A percentile compares a stretch with the other conserved stretches of the same genome.
Conservation (phyloP, 2,888 invertebrate species). For the Lasius platythorax region DNA sequence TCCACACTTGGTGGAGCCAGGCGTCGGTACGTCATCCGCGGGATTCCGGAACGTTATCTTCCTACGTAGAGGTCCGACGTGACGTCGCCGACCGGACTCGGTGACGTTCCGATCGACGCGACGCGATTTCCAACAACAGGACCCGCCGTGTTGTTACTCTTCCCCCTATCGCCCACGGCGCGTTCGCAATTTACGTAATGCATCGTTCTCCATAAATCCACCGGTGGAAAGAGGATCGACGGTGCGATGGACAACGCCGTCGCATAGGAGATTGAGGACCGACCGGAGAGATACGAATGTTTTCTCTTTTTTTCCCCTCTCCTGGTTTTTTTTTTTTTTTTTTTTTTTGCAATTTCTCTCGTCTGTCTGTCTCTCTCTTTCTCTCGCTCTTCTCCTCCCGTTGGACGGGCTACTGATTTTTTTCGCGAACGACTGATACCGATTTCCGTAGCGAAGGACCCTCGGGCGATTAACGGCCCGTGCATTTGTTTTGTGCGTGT, state of each 20-base stretch:
- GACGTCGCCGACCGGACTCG: slow-evolving; percentile 14
- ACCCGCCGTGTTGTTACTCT: slow-evolving; percentile 38
- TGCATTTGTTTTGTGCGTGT: slow-evolving; percentile 44
- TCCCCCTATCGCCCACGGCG: slow-evolving; percentile 49
- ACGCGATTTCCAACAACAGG: slow-evolving; percentile 43
- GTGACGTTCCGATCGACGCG: slow-evolving; percentile 45
- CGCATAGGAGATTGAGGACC: slow-evolving; percentile 55
- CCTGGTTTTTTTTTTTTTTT: neutral
- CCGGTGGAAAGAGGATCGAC: slow-evolving; percentile 55
- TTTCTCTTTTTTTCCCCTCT: neutral
- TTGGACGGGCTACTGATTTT: slow-evolving; percentile 27
- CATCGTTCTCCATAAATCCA: slow-evolving; percentile 59
- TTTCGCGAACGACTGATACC: slow-evolving; percentile 23
- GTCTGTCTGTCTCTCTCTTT: neutral
- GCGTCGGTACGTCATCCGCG: slow-evolving; percentile 12
- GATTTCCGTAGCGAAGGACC: slow-evolving; percentile 34
- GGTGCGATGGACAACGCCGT: slow-evolving; percentile 54
- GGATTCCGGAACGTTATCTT: slow-evolving; percentile 39
- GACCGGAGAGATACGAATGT: slow-evolving; percentile 44
- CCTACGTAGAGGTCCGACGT: slow-evolving; percentile 25
- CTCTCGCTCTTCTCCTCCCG: neutral
- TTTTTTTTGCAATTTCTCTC: neutral
- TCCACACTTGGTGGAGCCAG: neutral
- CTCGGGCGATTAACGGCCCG: slow-evolving; percentile 27
- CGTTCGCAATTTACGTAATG: slow-evolving; percentile 61